Conservation (phyloP, 2,113 vertebrate species). For the Catharus bicknelli region DNA sequence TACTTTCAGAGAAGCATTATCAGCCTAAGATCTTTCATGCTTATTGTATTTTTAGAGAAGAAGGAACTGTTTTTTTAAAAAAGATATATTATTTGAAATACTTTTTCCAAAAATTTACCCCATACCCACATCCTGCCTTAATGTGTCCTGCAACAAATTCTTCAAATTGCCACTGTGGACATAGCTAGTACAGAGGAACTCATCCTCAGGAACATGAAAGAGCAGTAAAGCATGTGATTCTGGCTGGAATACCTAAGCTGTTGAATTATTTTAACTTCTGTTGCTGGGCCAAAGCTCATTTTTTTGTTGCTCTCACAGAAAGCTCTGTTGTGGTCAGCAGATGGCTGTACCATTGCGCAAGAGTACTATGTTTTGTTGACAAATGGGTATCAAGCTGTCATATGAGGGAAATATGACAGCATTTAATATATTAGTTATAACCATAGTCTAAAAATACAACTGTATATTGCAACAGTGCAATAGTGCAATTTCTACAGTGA, state of each 20-base stretch:
- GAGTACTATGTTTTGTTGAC: background rate
- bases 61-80: background rate
- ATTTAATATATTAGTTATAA: background rate
- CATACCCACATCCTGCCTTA: background rate
- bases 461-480: background rate
- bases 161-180: background rate
- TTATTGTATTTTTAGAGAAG: background rate
- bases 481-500: background rate
- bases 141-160: background rate
- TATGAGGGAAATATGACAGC: background rate
- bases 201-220: background rate
- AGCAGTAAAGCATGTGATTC: background rate
- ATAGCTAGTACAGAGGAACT: background rate
- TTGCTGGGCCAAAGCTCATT: background rate
- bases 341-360: background rate
- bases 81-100: background rate
- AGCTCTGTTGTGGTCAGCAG: background rate
- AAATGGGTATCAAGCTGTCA: background rate
- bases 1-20: background rate
- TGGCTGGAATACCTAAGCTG: background rate
- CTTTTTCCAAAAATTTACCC: background rate
- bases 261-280: background rate
- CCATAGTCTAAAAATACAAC: background rate
- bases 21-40: background rate
- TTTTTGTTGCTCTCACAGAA: background rate